These are phyloP conservation scores for Myrmophylax atrothorax DNA, from an alignment of 2,113 vertebrate species.

Conservation along the genomic window DNA sequence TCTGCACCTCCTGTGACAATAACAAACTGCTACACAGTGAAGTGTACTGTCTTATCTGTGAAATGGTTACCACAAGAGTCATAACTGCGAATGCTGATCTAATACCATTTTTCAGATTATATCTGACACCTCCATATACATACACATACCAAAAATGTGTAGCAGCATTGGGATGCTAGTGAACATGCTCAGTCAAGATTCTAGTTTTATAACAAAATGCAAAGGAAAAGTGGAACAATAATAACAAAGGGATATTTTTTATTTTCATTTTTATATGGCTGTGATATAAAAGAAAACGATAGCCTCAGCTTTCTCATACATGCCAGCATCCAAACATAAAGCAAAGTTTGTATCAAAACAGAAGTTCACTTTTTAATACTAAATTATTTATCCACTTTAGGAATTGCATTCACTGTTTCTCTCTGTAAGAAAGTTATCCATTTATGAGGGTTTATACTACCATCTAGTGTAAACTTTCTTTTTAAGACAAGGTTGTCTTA, in stretches of 20 bases:
- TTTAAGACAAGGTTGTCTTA: not conserved
- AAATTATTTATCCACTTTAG: not conserved
- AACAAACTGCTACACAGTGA: not conserved
- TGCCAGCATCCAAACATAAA: not conserved
- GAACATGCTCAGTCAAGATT: not conserved
- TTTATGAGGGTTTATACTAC: constrained; percentile 49
- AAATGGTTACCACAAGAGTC: not conserved
- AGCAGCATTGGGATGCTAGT: not conserved
- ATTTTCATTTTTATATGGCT: not conserved
- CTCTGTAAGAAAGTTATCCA: not conserved
- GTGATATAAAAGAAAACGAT: not conserved
- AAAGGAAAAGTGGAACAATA: not conserved
- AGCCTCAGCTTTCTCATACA: not conserved
- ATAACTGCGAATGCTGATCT: not conserved
- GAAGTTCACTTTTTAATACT: not conserved
- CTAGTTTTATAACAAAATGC: not conserved
- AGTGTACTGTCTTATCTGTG: not conserved
- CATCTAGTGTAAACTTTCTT: constrained; percentile 54
- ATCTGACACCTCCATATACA: not conserved
- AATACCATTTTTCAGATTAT: not conserved
- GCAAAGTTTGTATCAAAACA: not conserved
- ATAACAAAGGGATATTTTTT: not conserved
- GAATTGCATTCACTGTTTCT: not conserved
- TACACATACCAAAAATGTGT: not conserved
- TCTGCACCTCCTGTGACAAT: not conserved